A percentile compares a stretch with the other conserved stretches of the same genome.
phyloP scores from a whole-genome alignment of 2,797 vertebrate genomes.

The Eulemur albifrons region DNA sequence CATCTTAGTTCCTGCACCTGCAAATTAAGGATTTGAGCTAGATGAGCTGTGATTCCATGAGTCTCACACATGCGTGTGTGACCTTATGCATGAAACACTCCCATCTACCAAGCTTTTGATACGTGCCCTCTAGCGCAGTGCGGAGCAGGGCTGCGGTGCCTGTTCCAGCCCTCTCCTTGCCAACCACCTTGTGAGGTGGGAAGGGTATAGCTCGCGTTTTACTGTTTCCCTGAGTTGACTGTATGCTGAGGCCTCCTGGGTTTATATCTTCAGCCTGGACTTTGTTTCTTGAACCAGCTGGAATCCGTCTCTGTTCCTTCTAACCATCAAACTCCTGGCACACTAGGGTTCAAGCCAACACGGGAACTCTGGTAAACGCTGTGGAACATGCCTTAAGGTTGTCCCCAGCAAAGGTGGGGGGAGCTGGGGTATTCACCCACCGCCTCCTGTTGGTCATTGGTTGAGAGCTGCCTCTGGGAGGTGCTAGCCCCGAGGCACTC shows the following conservation, averaged over 20 bases:
- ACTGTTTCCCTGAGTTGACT: not conserved
- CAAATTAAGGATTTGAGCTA: not conserved
- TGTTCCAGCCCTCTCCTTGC: not conserved
- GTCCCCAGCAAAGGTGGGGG: no score
- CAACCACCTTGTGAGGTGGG: not conserved
- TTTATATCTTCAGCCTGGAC: not conserved
- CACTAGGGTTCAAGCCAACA: not conserved
- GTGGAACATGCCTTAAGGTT: not conserved
- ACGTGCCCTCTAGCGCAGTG: rapidly evolving
- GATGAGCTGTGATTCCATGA: not conserved
- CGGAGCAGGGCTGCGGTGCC: no score
- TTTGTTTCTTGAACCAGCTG: not conserved
- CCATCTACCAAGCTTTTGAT: not conserved
- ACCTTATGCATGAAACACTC: not conserved
- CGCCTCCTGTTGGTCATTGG: not conserved
- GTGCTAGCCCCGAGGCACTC: rapidly evolving
- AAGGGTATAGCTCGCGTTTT: not conserved
- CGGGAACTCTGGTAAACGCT: not conserved
- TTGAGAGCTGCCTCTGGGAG: not conserved
- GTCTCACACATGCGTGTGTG: not conserved
- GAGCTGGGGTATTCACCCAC: not conserved
- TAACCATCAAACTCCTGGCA: not conserved
- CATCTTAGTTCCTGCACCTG: not conserved
- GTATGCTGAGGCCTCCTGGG: not conserved
- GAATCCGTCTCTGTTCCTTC: not conserved